phyloP scores from a whole-genome alignment of 1,140 invertebrate genomes.

The Ganaspis sp. region DNA sequence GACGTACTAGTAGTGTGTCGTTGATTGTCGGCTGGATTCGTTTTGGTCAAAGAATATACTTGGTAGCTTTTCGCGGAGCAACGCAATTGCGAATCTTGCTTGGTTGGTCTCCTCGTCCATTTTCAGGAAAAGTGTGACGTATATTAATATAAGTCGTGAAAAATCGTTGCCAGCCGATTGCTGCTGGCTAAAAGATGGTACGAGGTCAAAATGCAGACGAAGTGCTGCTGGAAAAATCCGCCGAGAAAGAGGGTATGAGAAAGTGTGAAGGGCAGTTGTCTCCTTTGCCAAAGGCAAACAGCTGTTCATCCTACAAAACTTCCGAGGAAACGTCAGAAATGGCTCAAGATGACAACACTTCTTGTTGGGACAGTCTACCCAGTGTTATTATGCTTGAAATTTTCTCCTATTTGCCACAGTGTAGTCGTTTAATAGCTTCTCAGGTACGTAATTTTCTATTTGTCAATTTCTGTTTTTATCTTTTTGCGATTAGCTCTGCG shows the following conservation, averaged over 20 bases:
- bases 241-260: constrained; percentile 40
- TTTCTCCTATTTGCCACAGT: constrained; percentile 78
- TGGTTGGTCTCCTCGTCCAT: background rate
- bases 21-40: background rate
- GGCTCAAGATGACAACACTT: constrained; percentile 60
- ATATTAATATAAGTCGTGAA: background rate
- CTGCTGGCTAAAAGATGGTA: constrained; percentile 16
- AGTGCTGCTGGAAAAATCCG: constrained; percentile 47
- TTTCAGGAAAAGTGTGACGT: background rate
- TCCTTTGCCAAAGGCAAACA: constrained; percentile 61
- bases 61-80: background rate
- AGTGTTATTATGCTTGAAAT: constrained; percentile 81
- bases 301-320: constrained; percentile 64
- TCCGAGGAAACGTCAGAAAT: constrained; percentile 55
- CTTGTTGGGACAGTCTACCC: constrained; percentile 78
- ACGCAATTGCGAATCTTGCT: background rate
- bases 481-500: background rate
- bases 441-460: constrained; percentile 65
- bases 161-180: constrained; percentile 4
- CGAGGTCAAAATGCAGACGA: background rate
- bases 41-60: constrained; percentile 1
- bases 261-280: constrained; percentile 60
- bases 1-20: background rate
- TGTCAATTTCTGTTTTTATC: background rate
- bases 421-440: constrained; percentile 78